A percentile compares a stretch with the other conserved stretches of the same genome.
phyloP scores from a whole-genome alignment of 2,797 vertebrate genomes.

The Myiotriccus ornatus region DNA sequence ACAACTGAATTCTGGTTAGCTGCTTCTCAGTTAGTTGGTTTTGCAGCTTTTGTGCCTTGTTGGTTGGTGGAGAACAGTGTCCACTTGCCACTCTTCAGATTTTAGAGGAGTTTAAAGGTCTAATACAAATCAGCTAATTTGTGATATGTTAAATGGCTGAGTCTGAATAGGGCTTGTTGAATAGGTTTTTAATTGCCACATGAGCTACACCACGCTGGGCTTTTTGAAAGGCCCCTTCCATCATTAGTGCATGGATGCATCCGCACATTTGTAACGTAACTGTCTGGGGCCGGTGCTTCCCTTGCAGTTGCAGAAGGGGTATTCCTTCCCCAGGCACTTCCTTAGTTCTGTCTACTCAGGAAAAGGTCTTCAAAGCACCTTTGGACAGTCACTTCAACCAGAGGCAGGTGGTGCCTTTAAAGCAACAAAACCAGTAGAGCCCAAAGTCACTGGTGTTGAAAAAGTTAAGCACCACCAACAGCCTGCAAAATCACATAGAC shows the following conservation, averaged over 20 bases:
- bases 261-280: neutral
- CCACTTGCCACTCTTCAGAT: neutral
- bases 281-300: neutral
- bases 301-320: neutral
- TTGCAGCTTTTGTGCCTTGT: neutral
- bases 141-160: neutral
- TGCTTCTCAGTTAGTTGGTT: neutral
- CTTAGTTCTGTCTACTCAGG: neutral
- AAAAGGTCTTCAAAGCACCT: neutral
- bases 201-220: neutral
- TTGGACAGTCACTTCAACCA: neutral
- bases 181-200: neutral
- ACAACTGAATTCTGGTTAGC: neutral
- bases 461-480: neutral
- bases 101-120: neutral
- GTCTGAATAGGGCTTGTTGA: neutral
- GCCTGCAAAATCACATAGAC: neutral
- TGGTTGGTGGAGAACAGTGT: neutral
- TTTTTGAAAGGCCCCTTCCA: neutral
- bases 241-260: neutral
- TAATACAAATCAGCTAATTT: neutral
- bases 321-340: neutral
- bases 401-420: neutral
- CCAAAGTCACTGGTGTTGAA: neutral
- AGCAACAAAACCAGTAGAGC: neutral